Conservation (phyloP, 2,113 vertebrate genomes). For the Camelus bactrianus region DNA sequence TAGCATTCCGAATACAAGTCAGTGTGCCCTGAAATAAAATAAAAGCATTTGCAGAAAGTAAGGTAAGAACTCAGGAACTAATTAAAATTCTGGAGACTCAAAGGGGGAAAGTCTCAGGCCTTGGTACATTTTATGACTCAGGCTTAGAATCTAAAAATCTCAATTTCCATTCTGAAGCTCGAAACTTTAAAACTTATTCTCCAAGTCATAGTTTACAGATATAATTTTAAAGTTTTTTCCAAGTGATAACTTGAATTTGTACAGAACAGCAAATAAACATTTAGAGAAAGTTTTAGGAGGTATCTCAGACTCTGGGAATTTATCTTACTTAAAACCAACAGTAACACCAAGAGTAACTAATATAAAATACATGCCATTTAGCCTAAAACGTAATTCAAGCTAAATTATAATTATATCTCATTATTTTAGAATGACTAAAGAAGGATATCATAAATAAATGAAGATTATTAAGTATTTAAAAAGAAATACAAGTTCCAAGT, state of each 20-base stretch:
- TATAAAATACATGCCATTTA: neutral
- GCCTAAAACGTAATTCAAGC: neutral
- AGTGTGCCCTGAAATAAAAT: constrained; percentile 46
- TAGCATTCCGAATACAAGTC: neutral
- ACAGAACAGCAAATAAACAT: neutral
- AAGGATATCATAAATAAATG: neutral
- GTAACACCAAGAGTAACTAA: neutral
- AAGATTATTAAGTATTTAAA: neutral
- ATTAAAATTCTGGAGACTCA: neutral
- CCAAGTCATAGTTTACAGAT: neutral
- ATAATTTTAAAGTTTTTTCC: neutral
- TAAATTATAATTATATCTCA: neutral
- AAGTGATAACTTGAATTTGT: neutral
- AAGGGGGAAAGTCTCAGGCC: neutral
- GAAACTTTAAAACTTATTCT: neutral
- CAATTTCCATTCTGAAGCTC: neutral
- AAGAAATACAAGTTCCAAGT: neutral
- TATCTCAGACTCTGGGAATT: neutral
- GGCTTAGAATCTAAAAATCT: neutral
- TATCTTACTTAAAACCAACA: neutral
- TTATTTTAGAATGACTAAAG: constrained; percentile 6
- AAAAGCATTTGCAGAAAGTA: constrained; percentile 6
- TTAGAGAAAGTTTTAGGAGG: neutral
- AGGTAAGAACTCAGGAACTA: neutral
- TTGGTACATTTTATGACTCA: neutral